Percentiles rank a stretch among this genome's conserved stretches.
phyloP scores from a whole-genome alignment of 2,113 vertebrate genomes.

The Prinia subflava region DNA sequence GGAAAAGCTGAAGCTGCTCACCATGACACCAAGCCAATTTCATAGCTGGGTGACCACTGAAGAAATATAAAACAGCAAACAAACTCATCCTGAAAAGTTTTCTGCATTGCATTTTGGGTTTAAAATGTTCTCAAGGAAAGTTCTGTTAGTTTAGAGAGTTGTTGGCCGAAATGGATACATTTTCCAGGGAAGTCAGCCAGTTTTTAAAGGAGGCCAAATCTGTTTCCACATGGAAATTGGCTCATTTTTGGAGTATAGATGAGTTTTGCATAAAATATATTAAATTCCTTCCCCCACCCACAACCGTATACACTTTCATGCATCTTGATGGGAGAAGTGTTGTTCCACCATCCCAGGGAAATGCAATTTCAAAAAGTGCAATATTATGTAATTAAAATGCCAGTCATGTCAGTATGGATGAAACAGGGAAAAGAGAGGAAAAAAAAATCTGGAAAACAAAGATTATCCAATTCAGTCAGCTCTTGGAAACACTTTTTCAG shows the following conservation, averaged over 20 bases:
- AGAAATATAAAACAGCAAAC: background rate
- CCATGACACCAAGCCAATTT: conserved; percentile 2
- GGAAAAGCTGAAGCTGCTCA: conserved; percentile 2
- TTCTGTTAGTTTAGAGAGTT: conserved; percentile 16
- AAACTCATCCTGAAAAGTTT: conserved; percentile 31
- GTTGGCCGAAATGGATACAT: conserved; percentile 12
- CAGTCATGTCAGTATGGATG: background rate
- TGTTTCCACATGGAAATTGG: conserved; percentile 60
- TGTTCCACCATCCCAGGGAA: background rate
- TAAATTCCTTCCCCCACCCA: conserved; percentile 17
- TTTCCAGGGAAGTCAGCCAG: conserved; percentile 59
- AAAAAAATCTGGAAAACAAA: conserved; percentile 9
- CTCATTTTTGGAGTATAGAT: conserved; percentile 43
- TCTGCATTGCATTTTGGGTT: conserved; percentile 5
- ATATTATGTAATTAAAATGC: conserved; percentile 14
- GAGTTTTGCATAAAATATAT: conserved; percentile 44
- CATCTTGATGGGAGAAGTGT: conserved; percentile 7
- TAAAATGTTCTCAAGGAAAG: background rate
- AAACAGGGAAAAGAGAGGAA: background rate
- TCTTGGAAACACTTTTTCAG: background rate
- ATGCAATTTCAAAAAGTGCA: background rate
- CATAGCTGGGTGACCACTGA: conserved; percentile 1
- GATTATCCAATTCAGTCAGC: background rate
- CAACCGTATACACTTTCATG: background rate
- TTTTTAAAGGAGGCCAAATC: conserved; percentile 46